These are phyloP conservation scores for Opisthocomus hoazin DNA, from an alignment of 2,113 vertebrate species.

Conservation along the genomic window DNA sequence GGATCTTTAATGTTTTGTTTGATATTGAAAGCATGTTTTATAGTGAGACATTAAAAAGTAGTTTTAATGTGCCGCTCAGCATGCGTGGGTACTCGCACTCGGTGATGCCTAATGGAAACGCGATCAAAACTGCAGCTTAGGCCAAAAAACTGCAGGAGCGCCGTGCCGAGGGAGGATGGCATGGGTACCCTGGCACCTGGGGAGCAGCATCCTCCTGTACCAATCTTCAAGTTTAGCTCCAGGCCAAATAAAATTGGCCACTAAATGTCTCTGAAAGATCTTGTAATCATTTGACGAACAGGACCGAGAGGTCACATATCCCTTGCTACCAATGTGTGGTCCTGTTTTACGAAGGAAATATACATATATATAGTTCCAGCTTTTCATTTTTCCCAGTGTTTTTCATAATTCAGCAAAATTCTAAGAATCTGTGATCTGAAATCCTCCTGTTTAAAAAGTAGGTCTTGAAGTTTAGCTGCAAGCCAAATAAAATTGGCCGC, in stretches of 20 bases:
- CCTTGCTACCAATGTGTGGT: background rate
- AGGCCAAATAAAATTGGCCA: too few species aligned
- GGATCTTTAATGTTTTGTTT: slow-evolving; percentile 68
- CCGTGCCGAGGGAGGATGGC: background rate
- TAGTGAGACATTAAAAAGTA: slow-evolving; percentile 56
- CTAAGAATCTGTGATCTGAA: background rate
- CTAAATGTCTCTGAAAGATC: too few species aligned
- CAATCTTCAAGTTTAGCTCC: too few species aligned
- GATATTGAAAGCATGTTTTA: slow-evolving; percentile 61
- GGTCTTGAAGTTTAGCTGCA: background rate
- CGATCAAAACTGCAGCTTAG: background rate
- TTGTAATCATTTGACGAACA: too few species aligned
- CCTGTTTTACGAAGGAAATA: background rate
- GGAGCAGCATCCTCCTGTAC: background rate
- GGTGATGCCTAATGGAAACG: slow-evolving; percentile 8
- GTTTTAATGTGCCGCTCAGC: slow-evolving; percentile 37
- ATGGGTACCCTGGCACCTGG: background rate
- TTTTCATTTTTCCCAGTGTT: background rate
- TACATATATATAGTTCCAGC: background rate
- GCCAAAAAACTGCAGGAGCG: background rate
- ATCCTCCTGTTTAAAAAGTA: background rate
- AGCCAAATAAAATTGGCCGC: background rate
- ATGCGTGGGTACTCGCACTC: background rate
- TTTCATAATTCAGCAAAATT: background rate
- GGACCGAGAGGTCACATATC: background rate